Base-by-base conservation (phyloP, 2,113 vertebrate species). In the Hoplias malabaricus region DNA sequence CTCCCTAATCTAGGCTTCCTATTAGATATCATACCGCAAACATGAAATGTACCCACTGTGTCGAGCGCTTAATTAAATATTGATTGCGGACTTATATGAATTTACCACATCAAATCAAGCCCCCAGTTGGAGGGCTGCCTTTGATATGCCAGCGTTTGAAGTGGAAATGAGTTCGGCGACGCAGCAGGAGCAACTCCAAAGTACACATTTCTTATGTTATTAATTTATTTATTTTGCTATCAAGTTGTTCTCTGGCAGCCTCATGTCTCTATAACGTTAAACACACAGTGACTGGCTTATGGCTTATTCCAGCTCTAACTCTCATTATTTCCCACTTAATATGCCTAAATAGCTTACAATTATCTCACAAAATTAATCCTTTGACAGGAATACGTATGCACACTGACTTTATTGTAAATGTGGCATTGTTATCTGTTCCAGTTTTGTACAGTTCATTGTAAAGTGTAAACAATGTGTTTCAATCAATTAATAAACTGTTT, bases 1-100 rank as follows among this genome's bases (percentile, higher is more conserved):
- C 31, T 16, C 2, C 13, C 42, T 88, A 84, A 85, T 86, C 82
- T 84, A 50, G 65, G 46, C 78, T 83, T 74, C 56, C 80, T 40
- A 83, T 87, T 88, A 85, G 79, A 81, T 83, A 86, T 90, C 86
- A 82, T 86, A 83, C 80, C 48, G 77, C 83, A 83, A 78, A 88
- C 85, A 89, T 88, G 80, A 90, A 89, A 88, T 86, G 83, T 76
- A 91, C 83, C 80, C 85, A 86, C 67, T 83, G 84, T 88, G 86
- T 87, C 43, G 69, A 90, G 86, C 83, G 73, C 86, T 89, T 91
- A 86, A 90, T 92, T 86, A 90, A 91, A 90, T 89, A 92, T 91
- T 90, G 87, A 93, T 91, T 87, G 80, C 80, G 80, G 85, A 85
- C 87, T 90, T 92, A 84, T 87, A 86, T 85, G 83, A 89, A 84